These are phyloP conservation scores for Pseudotriccus pelzelni DNA, from an alignment of 2,797 vertebrate genomes.

Conservation along the genomic window DNA sequence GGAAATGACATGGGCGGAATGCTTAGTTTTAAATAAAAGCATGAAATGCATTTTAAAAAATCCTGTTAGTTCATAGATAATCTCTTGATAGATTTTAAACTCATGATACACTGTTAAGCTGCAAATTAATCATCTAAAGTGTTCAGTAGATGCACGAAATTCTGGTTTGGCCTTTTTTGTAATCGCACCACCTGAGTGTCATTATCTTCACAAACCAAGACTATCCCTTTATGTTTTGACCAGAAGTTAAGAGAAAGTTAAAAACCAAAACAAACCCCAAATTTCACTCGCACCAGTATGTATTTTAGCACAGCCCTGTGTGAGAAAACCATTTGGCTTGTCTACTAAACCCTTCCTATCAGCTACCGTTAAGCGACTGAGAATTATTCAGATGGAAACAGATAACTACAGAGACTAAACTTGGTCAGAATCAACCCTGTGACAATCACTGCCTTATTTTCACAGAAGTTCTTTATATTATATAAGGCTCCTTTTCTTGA, in stretches of 20 bases:
- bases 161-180: not conserved
- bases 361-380: not conserved
- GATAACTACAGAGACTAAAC: not conserved
- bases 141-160: rapidly evolving
- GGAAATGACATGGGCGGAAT: not conserved
- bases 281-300: not conserved
- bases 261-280: not conserved
- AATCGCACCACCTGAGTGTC: not conserved
- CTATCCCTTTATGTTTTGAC: not conserved
- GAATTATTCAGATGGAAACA: not conserved
- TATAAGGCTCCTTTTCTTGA: not conserved
- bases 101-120: not conserved
- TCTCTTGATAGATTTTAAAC: not conserved
- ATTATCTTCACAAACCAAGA: not conserved
- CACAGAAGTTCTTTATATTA: not conserved
- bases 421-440: not conserved
- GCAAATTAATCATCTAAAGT: not conserved
- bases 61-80: not conserved
- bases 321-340: not conserved
- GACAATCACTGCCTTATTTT: not conserved
- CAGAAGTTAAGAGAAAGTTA: not conserved
- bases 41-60: rapidly evolving
- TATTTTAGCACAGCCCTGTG: not conserved
- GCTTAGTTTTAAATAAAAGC: not conserved
- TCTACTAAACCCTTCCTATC: not conserved